Evolutionary conservation across 2,888 invertebrate species (phyloP).

Genomic region (Dryocosmus kuriphilus): DNA sequence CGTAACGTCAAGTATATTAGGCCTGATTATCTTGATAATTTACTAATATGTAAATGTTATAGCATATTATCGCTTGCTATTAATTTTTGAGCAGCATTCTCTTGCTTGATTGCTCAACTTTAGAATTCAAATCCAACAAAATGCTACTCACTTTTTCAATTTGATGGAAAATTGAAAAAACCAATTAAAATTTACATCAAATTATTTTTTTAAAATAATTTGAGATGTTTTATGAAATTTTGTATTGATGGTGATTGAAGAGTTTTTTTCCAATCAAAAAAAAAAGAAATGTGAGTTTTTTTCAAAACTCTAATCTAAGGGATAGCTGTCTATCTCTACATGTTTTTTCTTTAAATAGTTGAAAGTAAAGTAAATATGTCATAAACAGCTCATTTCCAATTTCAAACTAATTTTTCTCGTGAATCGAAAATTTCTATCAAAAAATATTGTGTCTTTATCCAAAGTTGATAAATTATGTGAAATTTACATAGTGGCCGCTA

Average conservation of each 20-base stretch:
- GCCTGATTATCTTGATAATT: conserved; percentile 74
- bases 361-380: too few relatives aligned
- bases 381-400: too few relatives aligned
- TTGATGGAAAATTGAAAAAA: background rate
- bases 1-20: conserved; percentile 76
- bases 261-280: background rate
- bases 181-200: background rate
- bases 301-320: background rate
- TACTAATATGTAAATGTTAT: conserved; percentile 56
- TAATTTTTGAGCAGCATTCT: conserved; percentile 44
- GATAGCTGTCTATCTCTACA: background rate
- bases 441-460: too few relatives aligned
- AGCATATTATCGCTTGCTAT: conserved; percentile 46
- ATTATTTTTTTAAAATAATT: background rate
- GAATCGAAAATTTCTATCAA: too few relatives aligned
- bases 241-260: background rate
- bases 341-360: too few relatives aligned
- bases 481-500: too few relatives aligned
- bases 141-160: background rate
- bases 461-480: too few relatives aligned
- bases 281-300: background rate
- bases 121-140: background rate
- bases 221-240: background rate
- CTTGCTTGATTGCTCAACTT: background rate
- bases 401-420: too few relatives aligned